These are phyloP conservation scores for Pterocles orientalis DNA, from an alignment of 2,113 vertebrate species.

Conservation along the genomic window DNA sequence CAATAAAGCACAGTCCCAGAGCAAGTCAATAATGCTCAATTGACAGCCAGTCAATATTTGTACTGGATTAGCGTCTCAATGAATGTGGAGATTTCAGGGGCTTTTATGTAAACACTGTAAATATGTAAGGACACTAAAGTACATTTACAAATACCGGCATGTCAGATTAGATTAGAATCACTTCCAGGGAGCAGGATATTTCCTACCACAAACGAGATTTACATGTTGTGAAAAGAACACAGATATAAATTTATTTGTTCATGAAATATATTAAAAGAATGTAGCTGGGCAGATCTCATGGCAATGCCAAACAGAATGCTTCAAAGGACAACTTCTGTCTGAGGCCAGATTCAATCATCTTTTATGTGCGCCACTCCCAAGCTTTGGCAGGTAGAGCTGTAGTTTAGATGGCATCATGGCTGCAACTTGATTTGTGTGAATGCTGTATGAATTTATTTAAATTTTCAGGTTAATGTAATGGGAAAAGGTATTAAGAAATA, in stretches of 20 bases:
- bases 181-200: conserved; percentile 68
- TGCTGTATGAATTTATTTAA: neutral
- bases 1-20: conserved; percentile 25
- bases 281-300: conserved; percentile 70
- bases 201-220: conserved; percentile 68
- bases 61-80: conserved; percentile 63
- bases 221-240: conserved; percentile 73
- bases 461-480: neutral
- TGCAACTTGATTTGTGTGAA: neutral
- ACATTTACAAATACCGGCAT: conserved; percentile 71
- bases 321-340: conserved; percentile 35
- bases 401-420: neutral
- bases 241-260: conserved; percentile 51
- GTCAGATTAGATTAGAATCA: conserved; percentile 77
- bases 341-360: neutral
- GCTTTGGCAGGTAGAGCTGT: neutral
- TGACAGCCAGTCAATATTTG: conserved; percentile 68
- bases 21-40: conserved; percentile 61
- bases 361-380: rapidly evolving
- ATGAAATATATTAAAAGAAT: conserved; percentile 44
- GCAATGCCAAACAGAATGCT: conserved; percentile 19
- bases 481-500: neutral
- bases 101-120: conserved; percentile 77
- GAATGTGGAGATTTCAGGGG: conserved; percentile 59
- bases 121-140: conserved; percentile 74